Evolutionary conservation across 2,113 vertebrate species (phyloP), one percentile per base, ranked within the genome.

Genomic region (Perca schrenkii): DNA sequence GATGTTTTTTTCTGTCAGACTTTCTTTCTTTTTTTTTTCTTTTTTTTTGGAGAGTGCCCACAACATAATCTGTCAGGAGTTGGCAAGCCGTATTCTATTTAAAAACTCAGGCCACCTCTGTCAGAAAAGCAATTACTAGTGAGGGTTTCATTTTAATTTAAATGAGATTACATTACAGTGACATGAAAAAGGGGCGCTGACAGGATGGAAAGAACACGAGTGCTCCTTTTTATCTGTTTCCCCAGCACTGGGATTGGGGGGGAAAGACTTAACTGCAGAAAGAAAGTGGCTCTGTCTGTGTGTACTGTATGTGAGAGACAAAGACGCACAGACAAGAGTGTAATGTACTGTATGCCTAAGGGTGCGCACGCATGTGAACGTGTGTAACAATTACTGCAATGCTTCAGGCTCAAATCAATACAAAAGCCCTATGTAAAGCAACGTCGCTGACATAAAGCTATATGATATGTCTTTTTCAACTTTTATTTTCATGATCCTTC

Each of bases 41-140:
- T 60, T 57, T 50, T 62, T 43, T 66, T 77, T 65, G 56, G 13
- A 75, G 68, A 68, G 50, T 87, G 78, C 84, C 86, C 90, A 85
- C 56, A 76, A 84, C 84, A 90, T 90, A 89, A 93, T 91, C 86
- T 94, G 87, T 81, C 76, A 76, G 36, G 49, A 49, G 85, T 85
- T 85, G 77, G 80, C 80, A 81, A 89, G 83, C 68, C 49, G 28
- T 73, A 76, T 78, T 93, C 93, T 94, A 91, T 94, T 95, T 93
- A 92, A 94, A 40, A 92, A 93, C 86, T 77, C 65, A 77, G 90
- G 92, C 93, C 93, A 93, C 93, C 94, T 94, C 94, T 93, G 94
- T 96, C 94, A 92, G 91, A 92, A 95, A 96, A 94, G 93, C 93
- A 95, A 95, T 95, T 96, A 94, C 89, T 76, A 85, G 89, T 88